Conservation (phyloP, 1,140 invertebrate species). For the Formica exsecta region DNA sequence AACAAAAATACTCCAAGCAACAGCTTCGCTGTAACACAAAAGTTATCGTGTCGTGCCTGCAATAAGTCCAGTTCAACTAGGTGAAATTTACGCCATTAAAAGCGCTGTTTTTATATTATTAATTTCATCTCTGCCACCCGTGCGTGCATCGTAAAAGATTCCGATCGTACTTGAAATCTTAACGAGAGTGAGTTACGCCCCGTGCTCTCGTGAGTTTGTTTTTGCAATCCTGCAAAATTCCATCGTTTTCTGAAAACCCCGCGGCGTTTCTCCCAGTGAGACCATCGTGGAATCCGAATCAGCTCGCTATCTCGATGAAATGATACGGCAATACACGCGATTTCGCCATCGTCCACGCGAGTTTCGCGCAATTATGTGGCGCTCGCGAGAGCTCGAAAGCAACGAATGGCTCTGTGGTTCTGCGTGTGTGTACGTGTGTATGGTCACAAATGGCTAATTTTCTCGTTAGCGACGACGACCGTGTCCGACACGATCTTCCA, state of each 20-base stretch:
- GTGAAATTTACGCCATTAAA: background rate
- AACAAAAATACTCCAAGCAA: background rate
- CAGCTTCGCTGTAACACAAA: background rate
- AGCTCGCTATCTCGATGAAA: constrained; percentile 1
- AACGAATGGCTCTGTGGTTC: constrained; percentile 14
- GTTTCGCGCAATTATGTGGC: constrained; percentile 51
- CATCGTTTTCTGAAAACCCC: background rate
- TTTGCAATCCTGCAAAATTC: background rate
- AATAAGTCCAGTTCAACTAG: background rate
- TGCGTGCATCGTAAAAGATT: background rate
- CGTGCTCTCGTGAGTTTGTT: background rate
- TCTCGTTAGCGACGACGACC: constrained; percentile 68
- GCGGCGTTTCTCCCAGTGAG: background rate
- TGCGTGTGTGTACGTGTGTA: too few relatives aligned
- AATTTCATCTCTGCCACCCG: background rate
- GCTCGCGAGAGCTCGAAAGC: background rate
- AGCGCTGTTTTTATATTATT: constrained; percentile 7
- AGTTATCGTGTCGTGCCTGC: background rate
- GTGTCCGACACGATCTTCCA: constrained; percentile 28
- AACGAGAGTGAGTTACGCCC: background rate
- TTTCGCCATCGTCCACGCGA: constrained; percentile 64
- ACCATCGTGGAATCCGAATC: background rate
- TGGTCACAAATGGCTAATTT: constrained; percentile 70
- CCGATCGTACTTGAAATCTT: constrained; percentile 22
- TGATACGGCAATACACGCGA: constrained; percentile 61